Evolutionary conservation across 2,797 vertebrate species (phyloP), one percentile per base, ranked within the genome.

Genomic region (Pelobates cultripes): DNA sequence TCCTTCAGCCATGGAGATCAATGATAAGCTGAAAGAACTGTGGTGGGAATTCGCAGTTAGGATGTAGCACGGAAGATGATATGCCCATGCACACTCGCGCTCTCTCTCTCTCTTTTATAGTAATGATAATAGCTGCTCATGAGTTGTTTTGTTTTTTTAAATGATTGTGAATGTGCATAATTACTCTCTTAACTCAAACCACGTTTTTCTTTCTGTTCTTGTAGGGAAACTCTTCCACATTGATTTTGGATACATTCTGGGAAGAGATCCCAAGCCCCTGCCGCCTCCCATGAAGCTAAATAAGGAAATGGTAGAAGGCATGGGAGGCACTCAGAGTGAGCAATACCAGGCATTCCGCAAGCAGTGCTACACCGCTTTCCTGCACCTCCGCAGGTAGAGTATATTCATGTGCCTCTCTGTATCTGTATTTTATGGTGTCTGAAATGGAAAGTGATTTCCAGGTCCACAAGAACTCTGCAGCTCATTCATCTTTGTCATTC

Each of bases 321-420:
- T 99, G 98, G 98, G 98, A 0, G 98, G 98, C 77, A 99, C 96
- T 0, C 97, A 99, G 92, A 99, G 98, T 0, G 98, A 99, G 84
- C 97, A 99, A 89, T 99, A 99, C 92, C 98, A 99, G 84, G 97
- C 99, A 87, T 99, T 99, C 87, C 96, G 97, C 51, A 99, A 99
- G 84, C 97, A 99, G 88, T 99, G 98, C 86, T 99, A 99, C 90
- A 99, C 98, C 0, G 98, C 98, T 63, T 99, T 99, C 87, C 94
- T 99, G 17, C 98, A 99, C 86, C 95, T 99, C 4, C 92, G 97
- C 87, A 97, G 98, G 98, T 97, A 88, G 82, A 7, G 61, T 15
- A 13, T 70, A 14, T n/a, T 14, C 57, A 13, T 60, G 10, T 2
- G 57, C 5, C 10, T 51, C 10, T 51, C 5, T 51, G 47, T 51